phyloP scores from a whole-genome alignment of 2,113 vertebrate genomes.

The Chaetops frenatus region DNA sequence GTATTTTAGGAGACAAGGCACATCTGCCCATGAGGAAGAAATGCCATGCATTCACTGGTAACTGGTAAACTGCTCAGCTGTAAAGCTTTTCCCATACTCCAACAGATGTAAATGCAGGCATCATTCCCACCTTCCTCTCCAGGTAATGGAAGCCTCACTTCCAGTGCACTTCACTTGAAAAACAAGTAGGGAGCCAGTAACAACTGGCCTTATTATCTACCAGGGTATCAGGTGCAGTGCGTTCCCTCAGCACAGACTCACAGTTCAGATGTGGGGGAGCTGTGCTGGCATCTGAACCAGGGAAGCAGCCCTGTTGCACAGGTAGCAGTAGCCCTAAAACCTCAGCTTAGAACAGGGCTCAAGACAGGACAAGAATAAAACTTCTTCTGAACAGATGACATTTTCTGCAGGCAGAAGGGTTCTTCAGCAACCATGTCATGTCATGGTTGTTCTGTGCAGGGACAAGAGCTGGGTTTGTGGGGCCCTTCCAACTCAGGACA shows the following conservation, averaged over 20 bases:
- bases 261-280: accelerated
- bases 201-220: background rate
- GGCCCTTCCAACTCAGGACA: background rate
- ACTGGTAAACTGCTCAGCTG: background rate
- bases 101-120: background rate
- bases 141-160: background rate
- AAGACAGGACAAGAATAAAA: background rate
- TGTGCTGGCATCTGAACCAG: background rate
- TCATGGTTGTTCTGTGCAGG: background rate
- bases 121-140: background rate
- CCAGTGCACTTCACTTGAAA: background rate
- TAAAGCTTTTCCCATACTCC: background rate
- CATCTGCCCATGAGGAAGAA: background rate
- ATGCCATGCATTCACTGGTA: background rate
- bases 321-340: background rate
- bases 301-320: background rate
- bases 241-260: background rate
- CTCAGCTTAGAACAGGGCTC: background rate
- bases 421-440: background rate
- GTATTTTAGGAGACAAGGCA: background rate
- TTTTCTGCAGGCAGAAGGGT: background rate
- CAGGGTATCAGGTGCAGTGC: background rate
- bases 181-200: background rate
- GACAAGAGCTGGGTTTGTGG: background rate
- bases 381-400: background rate